phyloP scores from a whole-genome alignment of 2,888 invertebrate species.

The Sabellastarte sp. region DNA sequence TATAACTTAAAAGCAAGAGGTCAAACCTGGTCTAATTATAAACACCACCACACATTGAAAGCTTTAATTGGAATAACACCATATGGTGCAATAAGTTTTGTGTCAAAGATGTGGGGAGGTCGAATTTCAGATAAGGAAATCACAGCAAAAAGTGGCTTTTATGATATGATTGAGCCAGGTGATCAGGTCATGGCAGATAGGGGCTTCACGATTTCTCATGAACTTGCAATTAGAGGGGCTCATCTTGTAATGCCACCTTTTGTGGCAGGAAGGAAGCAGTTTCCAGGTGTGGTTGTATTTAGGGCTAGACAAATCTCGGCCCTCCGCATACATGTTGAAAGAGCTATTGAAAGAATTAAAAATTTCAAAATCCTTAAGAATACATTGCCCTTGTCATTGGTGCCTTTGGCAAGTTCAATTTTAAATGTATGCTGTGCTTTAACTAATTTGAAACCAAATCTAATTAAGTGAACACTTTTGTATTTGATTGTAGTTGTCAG shows the following conservation, averaged over 20 bases:
- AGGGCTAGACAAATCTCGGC: neutral
- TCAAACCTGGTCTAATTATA: no score
- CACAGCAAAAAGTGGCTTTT: neutral
- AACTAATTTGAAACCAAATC: neutral
- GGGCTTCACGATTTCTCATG: neutral
- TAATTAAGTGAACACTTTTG: neutral
- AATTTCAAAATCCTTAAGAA: neutral
- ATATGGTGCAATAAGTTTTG: no score
- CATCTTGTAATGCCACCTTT: neutral
- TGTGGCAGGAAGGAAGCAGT: neutral
- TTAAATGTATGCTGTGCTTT: neutral
- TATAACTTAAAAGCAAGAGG: conserved; percentile 26
- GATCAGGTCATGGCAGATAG: conserved; percentile 2
- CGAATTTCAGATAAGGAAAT: conserved; percentile 18
- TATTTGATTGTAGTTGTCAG: neutral
- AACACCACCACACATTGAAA: no score
- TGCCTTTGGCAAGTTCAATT: neutral
- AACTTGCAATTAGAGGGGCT: neutral
- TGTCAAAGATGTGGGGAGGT: conserved; percentile 33
- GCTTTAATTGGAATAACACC: no score
- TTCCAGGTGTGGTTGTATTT: neutral
- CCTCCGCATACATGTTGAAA: conserved; percentile 1
- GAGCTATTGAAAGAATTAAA: conserved; percentile 5
- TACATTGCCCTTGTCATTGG: neutral
- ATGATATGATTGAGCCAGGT: neutral